phyloP scores from a whole-genome alignment of 2,113 vertebrate genomes.

The Scalopus aquaticus region DNA sequence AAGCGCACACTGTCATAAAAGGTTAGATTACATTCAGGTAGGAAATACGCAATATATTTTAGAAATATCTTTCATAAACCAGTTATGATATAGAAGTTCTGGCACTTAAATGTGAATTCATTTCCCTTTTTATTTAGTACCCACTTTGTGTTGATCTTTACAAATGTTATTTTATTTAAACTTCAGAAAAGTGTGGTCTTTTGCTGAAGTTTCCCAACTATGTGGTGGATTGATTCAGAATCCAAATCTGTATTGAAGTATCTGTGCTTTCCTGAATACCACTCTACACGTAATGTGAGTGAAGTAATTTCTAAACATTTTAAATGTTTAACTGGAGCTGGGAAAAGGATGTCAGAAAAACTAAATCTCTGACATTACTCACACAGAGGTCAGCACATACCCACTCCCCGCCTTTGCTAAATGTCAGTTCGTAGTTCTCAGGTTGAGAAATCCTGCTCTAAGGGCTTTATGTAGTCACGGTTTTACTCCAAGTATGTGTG shows the following conservation, averaged over 20 bases:
- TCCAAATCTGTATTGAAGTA: neutral
- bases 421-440: neutral
- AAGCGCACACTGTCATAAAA: constrained; percentile 40
- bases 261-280: neutral
- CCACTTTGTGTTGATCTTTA: constrained; percentile 34
- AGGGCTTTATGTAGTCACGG: neutral
- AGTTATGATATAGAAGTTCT: neutral
- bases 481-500: neutral
- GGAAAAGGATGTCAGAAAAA: neutral
- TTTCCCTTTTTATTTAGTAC: neutral
- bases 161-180: constrained; percentile 1
- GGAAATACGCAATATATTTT: neutral
- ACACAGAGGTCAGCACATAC: neutral
- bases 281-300: neutral
- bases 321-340: neutral
- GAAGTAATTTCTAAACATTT: constrained; percentile 36
- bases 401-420: neutral
- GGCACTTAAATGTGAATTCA: neutral
- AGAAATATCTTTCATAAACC: constrained; percentile 26
- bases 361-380: neutral
- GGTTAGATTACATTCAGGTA: neutral
- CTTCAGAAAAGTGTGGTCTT: neutral
- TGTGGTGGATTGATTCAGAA: neutral
- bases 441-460: neutral
- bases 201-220: neutral